These are phyloP conservation scores for Hemibagrus guttatus DNA, from an alignment of 2,797 vertebrate genomes.

Conservation along the genomic window DNA sequence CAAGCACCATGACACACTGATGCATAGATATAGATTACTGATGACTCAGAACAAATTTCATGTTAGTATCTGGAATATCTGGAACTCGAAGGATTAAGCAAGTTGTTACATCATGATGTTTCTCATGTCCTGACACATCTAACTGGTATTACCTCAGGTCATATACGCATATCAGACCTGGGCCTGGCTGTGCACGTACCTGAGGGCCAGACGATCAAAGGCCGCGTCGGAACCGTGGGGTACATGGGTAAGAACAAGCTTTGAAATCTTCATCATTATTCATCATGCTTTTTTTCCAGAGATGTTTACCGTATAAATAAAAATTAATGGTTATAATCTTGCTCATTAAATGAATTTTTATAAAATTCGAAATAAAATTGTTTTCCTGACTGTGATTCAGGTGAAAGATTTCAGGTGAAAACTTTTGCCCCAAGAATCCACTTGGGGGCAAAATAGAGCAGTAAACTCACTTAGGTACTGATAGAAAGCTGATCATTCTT, in stretches of 20 bases:
- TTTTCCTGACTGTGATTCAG: neutral
- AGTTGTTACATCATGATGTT: neutral
- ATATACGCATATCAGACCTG: constrained; percentile 97
- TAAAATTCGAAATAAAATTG: neutral
- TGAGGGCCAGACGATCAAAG: constrained; percentile 92
- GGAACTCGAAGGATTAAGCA: neutral
- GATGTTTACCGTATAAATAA: neutral
- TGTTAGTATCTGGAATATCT: too few relatives aligned
- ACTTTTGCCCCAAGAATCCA: too few relatives aligned
- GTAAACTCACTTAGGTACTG: neutral
- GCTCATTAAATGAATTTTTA: neutral
- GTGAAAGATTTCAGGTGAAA: neutral
- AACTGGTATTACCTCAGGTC: constrained; percentile 72
- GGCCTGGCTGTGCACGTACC: constrained; percentile 91
- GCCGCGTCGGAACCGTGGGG: constrained; percentile 94
- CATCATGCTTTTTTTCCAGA: neutral
- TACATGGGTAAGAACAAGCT: constrained; percentile 88
- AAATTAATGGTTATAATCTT: neutral
- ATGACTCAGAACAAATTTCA: neutral
- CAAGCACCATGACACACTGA: too few relatives aligned
- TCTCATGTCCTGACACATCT: neutral
- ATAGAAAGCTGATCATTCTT: neutral
- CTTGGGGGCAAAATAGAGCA: neutral
- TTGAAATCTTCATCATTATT: neutral
- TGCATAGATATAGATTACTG: neutral